A percentile compares a stretch with the other conserved stretches of the same genome.
These are phyloP conservation scores for Sigmodon hispidus DNA, from an alignment of 2,113 vertebrate genomes.

Conservation along the genomic window DNA sequence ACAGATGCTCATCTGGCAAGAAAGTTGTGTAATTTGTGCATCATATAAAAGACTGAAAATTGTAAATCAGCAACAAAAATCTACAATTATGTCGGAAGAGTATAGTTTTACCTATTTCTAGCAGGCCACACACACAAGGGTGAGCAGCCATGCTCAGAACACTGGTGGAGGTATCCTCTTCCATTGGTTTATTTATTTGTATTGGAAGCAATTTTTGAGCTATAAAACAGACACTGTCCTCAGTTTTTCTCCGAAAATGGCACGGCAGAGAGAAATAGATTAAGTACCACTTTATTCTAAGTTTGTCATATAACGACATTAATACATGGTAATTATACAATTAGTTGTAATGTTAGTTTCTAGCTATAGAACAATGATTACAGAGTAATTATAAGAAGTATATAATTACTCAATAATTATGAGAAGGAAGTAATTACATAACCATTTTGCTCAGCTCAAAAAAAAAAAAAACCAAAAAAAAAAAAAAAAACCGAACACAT, in stretches of 20 bases:
- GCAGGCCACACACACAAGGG: not conserved
- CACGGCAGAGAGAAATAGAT: constrained; percentile 69
- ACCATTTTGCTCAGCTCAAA: constrained; percentile 85
- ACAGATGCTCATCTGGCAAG: not conserved
- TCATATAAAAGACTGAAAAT: not conserved
- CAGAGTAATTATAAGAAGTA: constrained; percentile 90
- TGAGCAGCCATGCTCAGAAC: not conserved
- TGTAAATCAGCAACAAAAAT: not conserved
- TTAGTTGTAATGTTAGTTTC: constrained; percentile 90
- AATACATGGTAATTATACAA: constrained; percentile 89
- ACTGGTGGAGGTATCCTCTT: not conserved
- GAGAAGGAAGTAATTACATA: constrained; percentile 89
- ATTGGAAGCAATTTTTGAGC: constrained; percentile 68
- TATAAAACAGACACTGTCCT: constrained; percentile 48
- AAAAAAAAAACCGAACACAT: constrained; percentile 81
- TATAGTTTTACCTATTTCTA: not conserved
- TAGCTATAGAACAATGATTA: constrained; percentile 90
- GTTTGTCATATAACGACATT: constrained; percentile 87
- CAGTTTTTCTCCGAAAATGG: constrained; percentile 75
- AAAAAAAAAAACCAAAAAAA: constrained; percentile 80
- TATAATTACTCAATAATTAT: constrained; percentile 91
- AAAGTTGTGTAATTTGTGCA: too few relatives aligned
- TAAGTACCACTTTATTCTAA: constrained; percentile 82
- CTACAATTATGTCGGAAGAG: not conserved
- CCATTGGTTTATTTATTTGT: not conserved